Conservation (phyloP, 2,888 invertebrate genomes). For the Parnassius apollo region DNA sequence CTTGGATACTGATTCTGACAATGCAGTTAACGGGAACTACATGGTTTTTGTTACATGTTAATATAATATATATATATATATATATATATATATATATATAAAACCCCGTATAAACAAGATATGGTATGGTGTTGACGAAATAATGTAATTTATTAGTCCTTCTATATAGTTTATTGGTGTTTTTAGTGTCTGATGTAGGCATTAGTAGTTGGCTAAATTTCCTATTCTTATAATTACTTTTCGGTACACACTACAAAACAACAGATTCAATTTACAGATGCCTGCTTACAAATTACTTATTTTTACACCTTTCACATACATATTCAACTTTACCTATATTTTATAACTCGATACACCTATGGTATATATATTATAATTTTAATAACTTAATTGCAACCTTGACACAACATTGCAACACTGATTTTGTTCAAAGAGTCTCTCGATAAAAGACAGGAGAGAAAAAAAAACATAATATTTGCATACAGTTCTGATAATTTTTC, state of each 20-base stretch:
- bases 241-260: constrained; percentile 14
- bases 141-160: background rate
- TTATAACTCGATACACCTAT: constrained; percentile 2
- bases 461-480: constrained; percentile 2
- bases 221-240: constrained; percentile 17
- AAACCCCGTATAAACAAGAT: too few species aligned
- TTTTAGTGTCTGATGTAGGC: background rate
- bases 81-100: too few species aligned
- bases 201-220: constrained; percentile 19
- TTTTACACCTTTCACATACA: background rate
- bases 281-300: constrained; percentile 13
- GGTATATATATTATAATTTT: background rate
- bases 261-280: constrained; percentile 4
- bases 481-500: background rate
- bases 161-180: constrained; percentile 3
- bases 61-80: too few species aligned
- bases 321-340: background rate
- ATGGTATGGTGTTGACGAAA: too few species aligned
- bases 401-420: constrained; percentile 11
- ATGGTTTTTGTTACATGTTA: too few species aligned
- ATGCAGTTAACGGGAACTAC: too few species aligned
- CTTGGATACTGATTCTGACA: too few species aligned
- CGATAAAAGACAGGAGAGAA: background rate
- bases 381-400: constrained; percentile 4
- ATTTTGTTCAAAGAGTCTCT: background rate